A percentile compares a stretch with the other conserved stretches of the same genome.
Conservation (phyloP, 2,797 vertebrate species). For the Xiphorhynchus erythropygius region DNA sequence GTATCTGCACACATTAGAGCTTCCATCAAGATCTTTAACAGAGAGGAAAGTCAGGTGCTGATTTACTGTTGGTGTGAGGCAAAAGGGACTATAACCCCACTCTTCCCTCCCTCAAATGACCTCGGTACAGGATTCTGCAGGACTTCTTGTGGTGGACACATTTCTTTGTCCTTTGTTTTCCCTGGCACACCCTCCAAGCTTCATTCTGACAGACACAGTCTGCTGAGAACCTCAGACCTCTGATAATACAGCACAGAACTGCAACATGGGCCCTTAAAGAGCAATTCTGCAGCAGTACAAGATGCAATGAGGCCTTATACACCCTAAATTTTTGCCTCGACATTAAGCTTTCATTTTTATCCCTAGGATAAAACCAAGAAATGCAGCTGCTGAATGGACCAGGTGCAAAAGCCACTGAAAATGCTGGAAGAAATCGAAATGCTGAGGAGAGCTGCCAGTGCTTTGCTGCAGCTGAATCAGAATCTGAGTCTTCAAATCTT, state of each 20-base stretch:
- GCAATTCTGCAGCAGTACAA: background rate
- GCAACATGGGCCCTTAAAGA: background rate
- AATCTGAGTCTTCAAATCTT: background rate
- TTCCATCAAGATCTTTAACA: background rate
- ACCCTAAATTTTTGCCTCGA: background rate
- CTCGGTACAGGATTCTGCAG: background rate
- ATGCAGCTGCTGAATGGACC: background rate
- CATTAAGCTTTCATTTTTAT: background rate
- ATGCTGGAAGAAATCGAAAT: background rate
- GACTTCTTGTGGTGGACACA: background rate
- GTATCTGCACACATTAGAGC: background rate
- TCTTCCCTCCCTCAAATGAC: background rate
- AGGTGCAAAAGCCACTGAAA: background rate
- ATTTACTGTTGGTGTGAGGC: background rate
- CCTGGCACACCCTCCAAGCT: background rate
- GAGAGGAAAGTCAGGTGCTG: background rate
- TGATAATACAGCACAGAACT: background rate
- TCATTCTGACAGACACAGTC: background rate
- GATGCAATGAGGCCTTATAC: background rate
- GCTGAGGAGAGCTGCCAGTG: background rate
- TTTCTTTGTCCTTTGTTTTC: background rate
- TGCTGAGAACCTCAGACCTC: background rate
- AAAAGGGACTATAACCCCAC: background rate
- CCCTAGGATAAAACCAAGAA: background rate
- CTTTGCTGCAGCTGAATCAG: background rate